Conservation (phyloP, 2,888 invertebrate genomes). For the Amiota communis region DNA sequence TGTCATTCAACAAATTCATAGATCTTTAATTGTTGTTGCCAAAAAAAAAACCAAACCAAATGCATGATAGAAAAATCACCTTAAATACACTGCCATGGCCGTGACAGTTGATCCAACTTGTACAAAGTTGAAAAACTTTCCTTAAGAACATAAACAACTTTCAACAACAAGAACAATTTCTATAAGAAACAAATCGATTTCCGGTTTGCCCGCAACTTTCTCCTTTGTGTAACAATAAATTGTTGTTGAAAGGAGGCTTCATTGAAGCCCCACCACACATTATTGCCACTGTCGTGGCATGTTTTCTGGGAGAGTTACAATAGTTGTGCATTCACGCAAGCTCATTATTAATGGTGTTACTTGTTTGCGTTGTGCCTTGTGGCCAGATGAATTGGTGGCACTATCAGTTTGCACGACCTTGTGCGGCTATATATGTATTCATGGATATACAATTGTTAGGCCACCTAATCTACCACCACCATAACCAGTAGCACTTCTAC, state of each 20-base stretch:
- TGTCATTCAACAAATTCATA: slow-evolving; percentile 59
- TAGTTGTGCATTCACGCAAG: slow-evolving; percentile 18
- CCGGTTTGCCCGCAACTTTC: slow-evolving; percentile 33
- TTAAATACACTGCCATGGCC: background rate
- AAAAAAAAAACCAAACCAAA: slow-evolving; percentile 25
- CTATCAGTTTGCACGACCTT: slow-evolving; percentile 52
- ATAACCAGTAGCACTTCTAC: background rate
- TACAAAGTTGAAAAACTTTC: slow-evolving; percentile 41
- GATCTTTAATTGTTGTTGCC: slow-evolving; percentile 53
- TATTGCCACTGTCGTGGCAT: background rate
- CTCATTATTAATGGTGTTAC: slow-evolving; percentile 30
- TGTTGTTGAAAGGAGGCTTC: slow-evolving; percentile 45
- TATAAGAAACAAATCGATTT: slow-evolving; percentile 22
- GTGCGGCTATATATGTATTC: slow-evolving; percentile 29
- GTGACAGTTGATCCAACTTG: slow-evolving; percentile 4
- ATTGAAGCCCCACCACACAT: background rate
- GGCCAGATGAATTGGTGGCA: slow-evolving; percentile 53
- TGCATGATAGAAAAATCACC: no score
- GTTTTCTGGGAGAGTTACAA: background rate
- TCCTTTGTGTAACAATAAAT: slow-evolving; percentile 40
- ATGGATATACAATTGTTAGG: slow-evolving; percentile 12
- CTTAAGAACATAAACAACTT: slow-evolving; percentile 60
- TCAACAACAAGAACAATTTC: slow-evolving; percentile 5
- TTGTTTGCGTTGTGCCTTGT: slow-evolving; percentile 10
- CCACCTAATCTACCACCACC: background rate